Conservation (phyloP, 2,888 invertebrate genomes). For the Philopedon plagiatum region DNA sequence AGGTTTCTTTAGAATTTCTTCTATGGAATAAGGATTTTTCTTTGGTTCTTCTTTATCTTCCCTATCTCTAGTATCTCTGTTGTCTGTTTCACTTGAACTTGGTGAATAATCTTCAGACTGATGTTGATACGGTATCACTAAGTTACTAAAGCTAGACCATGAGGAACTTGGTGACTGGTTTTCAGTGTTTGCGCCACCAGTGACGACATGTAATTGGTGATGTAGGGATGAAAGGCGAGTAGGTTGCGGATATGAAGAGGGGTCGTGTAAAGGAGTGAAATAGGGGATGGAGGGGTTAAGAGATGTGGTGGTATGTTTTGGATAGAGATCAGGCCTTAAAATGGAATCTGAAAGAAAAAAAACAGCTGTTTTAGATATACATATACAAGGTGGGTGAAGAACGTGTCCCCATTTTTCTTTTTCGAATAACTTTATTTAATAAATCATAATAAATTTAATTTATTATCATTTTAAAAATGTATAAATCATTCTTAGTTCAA, state of each 20-base stretch:
- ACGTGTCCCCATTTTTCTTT: too few species aligned
- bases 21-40: conserved; percentile 89
- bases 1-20: conserved; percentile 87
- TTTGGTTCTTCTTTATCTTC: conserved; percentile 64
- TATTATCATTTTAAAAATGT: too few species aligned
- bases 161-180: conserved; percentile 59
- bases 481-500: too few species aligned
- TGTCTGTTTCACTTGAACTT: conserved; percentile 50
- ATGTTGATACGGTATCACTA: conserved; percentile 42
- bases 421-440: too few species aligned
- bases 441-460: too few species aligned
- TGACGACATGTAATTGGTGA: conserved; percentile 69
- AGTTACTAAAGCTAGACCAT: conserved; percentile 70
- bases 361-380: not conserved
- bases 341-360: conserved; percentile 58
- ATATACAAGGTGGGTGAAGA: not conserved
- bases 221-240: conserved; percentile 72
- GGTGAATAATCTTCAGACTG: conserved; percentile 30
- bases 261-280: conserved; percentile 61
- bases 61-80: conserved; percentile 53
- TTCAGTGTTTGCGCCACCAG: conserved; percentile 63
- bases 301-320: conserved; percentile 57
- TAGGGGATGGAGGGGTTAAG: conserved; percentile 57
- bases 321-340: conserved; percentile 62
- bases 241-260: conserved; percentile 67